Base-by-base conservation (phyloP, 2,113 vertebrate species). In the Rhinoptilus africanus region DNA sequence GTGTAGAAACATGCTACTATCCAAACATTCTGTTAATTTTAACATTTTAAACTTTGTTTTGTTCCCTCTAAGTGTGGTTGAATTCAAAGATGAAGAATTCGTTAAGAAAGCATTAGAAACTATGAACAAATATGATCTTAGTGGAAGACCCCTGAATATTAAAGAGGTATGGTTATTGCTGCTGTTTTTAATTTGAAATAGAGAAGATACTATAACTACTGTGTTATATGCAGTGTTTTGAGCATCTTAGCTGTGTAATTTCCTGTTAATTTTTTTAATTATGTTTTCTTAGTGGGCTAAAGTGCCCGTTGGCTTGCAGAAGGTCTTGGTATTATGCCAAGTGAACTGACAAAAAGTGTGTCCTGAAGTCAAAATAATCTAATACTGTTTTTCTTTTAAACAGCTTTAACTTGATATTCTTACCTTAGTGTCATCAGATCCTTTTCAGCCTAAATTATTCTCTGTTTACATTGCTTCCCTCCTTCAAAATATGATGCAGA, bases 31-130 rank as follows among this genome's bases (percentile, higher is more conserved):
- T 88, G 20, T 76, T 90, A 37, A 30, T 24, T 63, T 73, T 79
- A 62, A 56, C 34, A 23, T 78, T 71, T 54, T 64, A 76, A 93
- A 86, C 84, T 89, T 81, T 97, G 21, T 90, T 85, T 97, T 96
- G 85, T 85, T 97, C 69, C 88, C 68, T 89, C 73, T 41, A 98
- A 99, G 99, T 97, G 99, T 99, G 96, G 99, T 99, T 93, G 99
- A 99, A 98, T 99, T 99, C 97, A 99, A 99, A 98, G 99, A 99
- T 98, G 99, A 99, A 97, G 99, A 99, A 96, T 99, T 99, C 98
- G 99, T 99, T 91, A 99, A 99, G 98, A 99, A 99, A 96, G 99
- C 99, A 0, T 96, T 99, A 82, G 99, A 99, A 89, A 98, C 99
- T 62, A 99, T 99, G 99, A 99, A 99, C 97, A 99, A 99, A 94